Percentiles rank a stretch among this genome's conserved stretches.
phyloP scores from a whole-genome alignment of 2,888 invertebrate species.

The Tipula vernalis region DNA sequence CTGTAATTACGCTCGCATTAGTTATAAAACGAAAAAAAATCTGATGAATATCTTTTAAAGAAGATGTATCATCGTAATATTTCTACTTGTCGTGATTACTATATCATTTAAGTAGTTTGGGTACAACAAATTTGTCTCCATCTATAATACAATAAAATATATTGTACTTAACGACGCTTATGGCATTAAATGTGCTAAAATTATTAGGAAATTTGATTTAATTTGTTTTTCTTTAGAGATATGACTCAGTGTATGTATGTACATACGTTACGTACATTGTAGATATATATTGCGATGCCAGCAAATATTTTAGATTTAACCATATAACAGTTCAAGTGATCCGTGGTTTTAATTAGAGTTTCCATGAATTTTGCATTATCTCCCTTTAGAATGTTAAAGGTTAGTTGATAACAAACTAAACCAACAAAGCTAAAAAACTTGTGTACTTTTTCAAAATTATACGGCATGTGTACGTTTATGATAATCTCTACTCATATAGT shows the following conservation, averaged over 20 bases:
- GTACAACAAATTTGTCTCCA: neutral
- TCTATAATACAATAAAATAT: neutral
- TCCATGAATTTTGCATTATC: neutral
- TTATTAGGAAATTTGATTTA: neutral
- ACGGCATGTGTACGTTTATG: neutral
- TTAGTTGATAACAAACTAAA: neutral
- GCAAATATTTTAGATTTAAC: neutral
- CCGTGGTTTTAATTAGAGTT: neutral
- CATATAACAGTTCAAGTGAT: neutral
- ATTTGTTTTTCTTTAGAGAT: neutral
- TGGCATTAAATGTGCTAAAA: neutral
- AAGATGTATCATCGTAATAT: neutral
- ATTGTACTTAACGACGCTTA: neutral
- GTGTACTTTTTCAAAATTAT: neutral
- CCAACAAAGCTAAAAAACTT: neutral
- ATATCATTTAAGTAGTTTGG: neutral
- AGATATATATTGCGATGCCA: too few relatives aligned
- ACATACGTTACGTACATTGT: neutral
- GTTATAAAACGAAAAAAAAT: neutral
- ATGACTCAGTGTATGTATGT: neutral
- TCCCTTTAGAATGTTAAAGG: neutral
- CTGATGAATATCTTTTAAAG: neutral
- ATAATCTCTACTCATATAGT: neutral
- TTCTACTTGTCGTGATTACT: neutral
- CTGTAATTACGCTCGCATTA: neutral